A percentile compares a stretch with the other conserved stretches of the same genome.
Evolutionary conservation across 2,113 vertebrate species (phyloP).

Genomic region (Chamaea fasciata): DNA sequence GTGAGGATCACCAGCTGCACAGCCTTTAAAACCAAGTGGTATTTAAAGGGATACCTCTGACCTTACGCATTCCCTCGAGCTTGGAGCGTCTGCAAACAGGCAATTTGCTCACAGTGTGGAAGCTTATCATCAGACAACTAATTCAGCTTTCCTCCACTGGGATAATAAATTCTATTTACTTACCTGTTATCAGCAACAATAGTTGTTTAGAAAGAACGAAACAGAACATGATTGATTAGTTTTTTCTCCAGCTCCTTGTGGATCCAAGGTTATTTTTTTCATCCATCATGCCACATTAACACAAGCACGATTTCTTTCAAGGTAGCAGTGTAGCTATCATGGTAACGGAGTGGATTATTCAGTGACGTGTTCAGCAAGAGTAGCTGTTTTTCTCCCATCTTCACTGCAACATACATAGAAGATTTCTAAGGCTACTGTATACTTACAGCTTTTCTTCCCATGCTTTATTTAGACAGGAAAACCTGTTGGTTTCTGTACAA

Average conservation of each 20-base stretch:
- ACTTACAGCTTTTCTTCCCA: conserved; percentile 13
- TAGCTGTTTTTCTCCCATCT: neutral
- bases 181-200: conserved; percentile 44
- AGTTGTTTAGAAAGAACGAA: conserved; percentile 10
- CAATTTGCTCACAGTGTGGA: neutral
- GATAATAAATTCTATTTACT: conserved; percentile 50
- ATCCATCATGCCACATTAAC: conserved; percentile 5
- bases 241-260: conserved; percentile 11
- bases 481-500: conserved; percentile 19
- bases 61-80: neutral
- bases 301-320: neutral
- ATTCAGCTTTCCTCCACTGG: neutral
- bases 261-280: conserved; percentile 41
- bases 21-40: neutral
- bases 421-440: conserved; percentile 15
- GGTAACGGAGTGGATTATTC: conserved; percentile 2
- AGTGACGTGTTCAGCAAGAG: neutral
- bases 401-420: neutral
- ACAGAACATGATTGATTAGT: conserved; percentile 18
- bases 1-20: neutral
- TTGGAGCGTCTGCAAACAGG: neutral
- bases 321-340: conserved; percentile 16
- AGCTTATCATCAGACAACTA: conserved; percentile 36
- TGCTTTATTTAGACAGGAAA: conserved; percentile 39
- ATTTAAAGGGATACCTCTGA: neutral